A percentile compares a stretch with the other conserved stretches of the same genome.
These are phyloP conservation scores for Euura saliciscinereae DNA, from an alignment of 1,140 invertebrate genomes.

Conservation along the genomic window DNA sequence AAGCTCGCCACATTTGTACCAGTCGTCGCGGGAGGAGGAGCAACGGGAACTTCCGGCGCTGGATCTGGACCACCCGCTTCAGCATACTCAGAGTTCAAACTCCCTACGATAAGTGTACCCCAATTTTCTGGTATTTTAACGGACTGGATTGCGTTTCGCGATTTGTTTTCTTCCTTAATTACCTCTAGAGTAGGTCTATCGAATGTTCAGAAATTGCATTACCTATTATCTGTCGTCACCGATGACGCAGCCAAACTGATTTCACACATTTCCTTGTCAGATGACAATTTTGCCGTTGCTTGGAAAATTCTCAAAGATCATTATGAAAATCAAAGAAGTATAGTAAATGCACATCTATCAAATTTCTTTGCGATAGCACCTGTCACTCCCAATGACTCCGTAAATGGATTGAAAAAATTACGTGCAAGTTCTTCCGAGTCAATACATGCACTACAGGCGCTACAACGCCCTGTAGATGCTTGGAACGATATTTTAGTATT, in stretches of 20 bases:
- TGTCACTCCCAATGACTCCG: constrained; percentile 11
- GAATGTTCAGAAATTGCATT: constrained; percentile 25
- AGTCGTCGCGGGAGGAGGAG: too few species aligned
- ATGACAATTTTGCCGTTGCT: constrained; percentile 29
- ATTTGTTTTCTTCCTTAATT: too few species aligned
- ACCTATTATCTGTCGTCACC: constrained; percentile 18
- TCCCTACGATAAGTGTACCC: too few species aligned
- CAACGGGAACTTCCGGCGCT: too few species aligned
- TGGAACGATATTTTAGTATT: not conserved
- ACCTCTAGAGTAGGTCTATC: not conserved
- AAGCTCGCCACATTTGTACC: too few species aligned
- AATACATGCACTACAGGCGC: not conserved
- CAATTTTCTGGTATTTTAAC: too few species aligned
- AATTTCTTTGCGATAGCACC: constrained; percentile 23
- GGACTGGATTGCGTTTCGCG: too few species aligned
- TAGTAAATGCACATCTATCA: constrained; percentile 30
- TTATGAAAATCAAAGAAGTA: constrained; percentile 29
- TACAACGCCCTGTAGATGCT: not conserved
- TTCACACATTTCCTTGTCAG: constrained; percentile 24
- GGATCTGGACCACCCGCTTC: too few species aligned
- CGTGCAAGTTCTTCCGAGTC: not conserved
- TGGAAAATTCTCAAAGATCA: constrained; percentile 30
- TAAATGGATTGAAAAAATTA: not conserved
- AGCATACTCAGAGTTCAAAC: too few species aligned
- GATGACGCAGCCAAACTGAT: constrained; percentile 27